phyloP scores from a whole-genome alignment of 2,113 vertebrate species.

The Tiliqua scincoides region DNA sequence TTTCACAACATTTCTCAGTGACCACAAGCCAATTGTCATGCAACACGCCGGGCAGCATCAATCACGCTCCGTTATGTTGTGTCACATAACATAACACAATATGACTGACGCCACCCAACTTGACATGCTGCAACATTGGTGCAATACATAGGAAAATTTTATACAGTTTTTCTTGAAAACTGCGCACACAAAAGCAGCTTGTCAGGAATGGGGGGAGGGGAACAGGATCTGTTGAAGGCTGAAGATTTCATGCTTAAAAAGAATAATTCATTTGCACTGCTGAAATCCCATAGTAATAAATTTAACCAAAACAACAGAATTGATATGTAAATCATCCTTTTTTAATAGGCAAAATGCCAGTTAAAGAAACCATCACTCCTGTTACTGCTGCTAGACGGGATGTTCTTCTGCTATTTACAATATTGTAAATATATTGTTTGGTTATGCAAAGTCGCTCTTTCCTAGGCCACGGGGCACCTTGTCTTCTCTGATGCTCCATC shows the following conservation, averaged over 20 bases:
- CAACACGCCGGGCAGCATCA: slow-evolving; percentile 1
- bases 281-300: not conserved
- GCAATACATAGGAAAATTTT: not conserved
- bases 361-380: not conserved
- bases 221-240: not conserved
- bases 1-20: not conserved
- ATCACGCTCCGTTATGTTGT: slow-evolving; percentile 32
- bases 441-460: not conserved
- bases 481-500: not conserved
- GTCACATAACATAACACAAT: slow-evolving; percentile 29
- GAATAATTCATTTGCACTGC: not conserved
- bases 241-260: not conserved
- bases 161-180: slow-evolving; percentile 41
- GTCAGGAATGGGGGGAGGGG: slow-evolving; percentile 10
- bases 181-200: not conserved
- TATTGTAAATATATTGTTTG: not conserved
- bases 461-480: not conserved
- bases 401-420: not conserved
- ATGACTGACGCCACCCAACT: slow-evolving; percentile 39
- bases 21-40: slow-evolving; percentile 1
- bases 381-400: not conserved
- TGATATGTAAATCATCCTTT: not conserved
- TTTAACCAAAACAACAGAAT: not conserved
- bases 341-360: not conserved
- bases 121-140: not conserved